These are phyloP conservation scores for Bombyx mandarina DNA, from an alignment of 1,140 invertebrate species.

Conservation along the genomic window DNA sequence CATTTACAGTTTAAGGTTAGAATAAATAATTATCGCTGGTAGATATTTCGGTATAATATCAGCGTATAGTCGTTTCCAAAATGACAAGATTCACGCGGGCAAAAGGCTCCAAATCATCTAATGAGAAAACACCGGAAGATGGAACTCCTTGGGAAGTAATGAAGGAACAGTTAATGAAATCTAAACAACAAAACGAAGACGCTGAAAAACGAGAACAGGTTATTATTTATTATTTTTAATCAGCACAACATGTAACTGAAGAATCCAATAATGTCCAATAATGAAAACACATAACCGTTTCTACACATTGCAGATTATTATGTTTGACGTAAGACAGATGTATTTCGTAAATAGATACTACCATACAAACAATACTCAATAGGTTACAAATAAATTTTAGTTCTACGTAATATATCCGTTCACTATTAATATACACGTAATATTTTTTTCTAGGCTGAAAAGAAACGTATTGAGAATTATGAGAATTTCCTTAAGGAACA, in stretches of 20 bases:
- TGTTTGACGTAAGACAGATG: too few species aligned
- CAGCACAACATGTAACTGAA: too few species aligned
- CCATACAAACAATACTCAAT: too few species aligned
- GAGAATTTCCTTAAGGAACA: constrained; percentile 71
- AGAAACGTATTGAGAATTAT: constrained; percentile 69
- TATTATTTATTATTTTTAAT: constrained; percentile 3
- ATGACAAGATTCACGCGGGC: constrained; percentile 84
- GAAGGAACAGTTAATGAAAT: constrained; percentile 76
- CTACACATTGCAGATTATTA: too few species aligned
- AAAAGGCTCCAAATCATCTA: constrained; percentile 81
- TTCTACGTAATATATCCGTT: too few species aligned
- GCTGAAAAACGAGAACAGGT: constrained; percentile 63
- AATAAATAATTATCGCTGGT: neutral
- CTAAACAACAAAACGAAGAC: constrained; percentile 56
- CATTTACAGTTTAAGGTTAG: neutral
- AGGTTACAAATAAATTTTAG: too few species aligned
- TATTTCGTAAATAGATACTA: too few species aligned
- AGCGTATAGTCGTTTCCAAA: neutral
- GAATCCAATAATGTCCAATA: too few species aligned
- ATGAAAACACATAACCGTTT: too few species aligned
- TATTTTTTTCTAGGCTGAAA: constrained; percentile 47
- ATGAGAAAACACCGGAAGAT: constrained; percentile 76
- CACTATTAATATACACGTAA: too few species aligned
- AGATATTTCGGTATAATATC: neutral
- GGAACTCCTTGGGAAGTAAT: constrained; percentile 81